Evolutionary conservation across 2,888 invertebrate genomes (phyloP).

Genomic region (Flexamia atlantica): DNA sequence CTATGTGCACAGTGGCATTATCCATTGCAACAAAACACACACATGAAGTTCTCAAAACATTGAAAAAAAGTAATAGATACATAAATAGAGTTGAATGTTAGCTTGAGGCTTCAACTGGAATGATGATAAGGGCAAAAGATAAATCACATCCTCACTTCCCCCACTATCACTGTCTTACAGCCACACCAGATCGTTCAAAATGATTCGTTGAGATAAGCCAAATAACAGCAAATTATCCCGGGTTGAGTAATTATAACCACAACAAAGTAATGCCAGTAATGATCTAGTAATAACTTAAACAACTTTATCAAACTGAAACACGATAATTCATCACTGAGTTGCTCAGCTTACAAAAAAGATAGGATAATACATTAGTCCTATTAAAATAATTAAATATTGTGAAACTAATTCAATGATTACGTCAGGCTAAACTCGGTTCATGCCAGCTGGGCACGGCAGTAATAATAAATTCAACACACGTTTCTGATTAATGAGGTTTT

Average conservation of each 20-base stretch:
- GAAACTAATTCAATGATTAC: not conserved
- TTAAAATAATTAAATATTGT: not conserved
- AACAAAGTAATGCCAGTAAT: not conserved
- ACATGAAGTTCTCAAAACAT: not conserved
- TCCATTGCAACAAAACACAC: slow-evolving; percentile 3
- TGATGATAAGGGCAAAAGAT: slow-evolving; percentile 27
- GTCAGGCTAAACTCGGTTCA: not conserved
- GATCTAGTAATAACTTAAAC: not conserved
- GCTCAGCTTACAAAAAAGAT: not conserved
- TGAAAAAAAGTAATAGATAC: not conserved
- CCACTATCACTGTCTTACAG: slow-evolving; percentile 13
- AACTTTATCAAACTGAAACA: slow-evolving; percentile 5
- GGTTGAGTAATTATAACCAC: not conserved
- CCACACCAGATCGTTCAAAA: not conserved
- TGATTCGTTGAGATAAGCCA: slow-evolving; percentile 14
- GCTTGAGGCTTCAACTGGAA: not conserved
- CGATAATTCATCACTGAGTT: not conserved
- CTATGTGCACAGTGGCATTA: not conserved
- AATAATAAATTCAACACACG: not conserved
- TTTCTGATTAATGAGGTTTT: not conserved
- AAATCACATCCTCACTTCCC: slow-evolving; percentile 7
- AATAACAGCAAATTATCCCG: not conserved
- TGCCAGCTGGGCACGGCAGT: not conserved
- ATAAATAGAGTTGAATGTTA: not conserved
- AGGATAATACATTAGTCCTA: not conserved